phyloP scores from a whole-genome alignment of 2,888 invertebrate genomes.

The Erpobdella octoculata region DNA sequence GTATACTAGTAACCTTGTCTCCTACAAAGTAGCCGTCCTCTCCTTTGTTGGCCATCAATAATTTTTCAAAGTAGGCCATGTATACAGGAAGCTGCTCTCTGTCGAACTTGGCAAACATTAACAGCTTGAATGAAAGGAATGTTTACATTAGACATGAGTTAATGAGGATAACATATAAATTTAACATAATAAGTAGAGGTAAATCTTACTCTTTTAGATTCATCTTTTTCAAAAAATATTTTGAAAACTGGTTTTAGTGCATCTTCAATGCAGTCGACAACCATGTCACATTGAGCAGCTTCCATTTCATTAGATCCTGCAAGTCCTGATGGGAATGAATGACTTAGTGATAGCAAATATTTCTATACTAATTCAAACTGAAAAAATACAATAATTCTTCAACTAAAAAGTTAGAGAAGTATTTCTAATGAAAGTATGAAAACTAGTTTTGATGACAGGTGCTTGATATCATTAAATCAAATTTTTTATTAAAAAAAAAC shows the following conservation, averaged over 20 bases:
- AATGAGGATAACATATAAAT: no score
- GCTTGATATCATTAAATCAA: no score
- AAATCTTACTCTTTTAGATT: constrained; percentile 25
- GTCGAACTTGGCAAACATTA: constrained; percentile 11
- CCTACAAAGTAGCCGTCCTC: constrained; percentile 30
- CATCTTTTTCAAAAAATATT: constrained; percentile 30
- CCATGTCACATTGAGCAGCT: constrained; percentile 37
- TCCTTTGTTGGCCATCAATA: constrained; percentile 27
- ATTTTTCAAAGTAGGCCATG: constrained; percentile 21
- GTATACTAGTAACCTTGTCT: constrained; percentile 24
- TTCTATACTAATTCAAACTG: not conserved
- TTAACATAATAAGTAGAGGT: not conserved
- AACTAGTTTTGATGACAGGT: no score
- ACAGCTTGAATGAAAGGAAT: not conserved
- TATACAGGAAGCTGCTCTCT: constrained; percentile 26
- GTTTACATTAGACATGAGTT: no score
- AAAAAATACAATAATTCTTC: no score
- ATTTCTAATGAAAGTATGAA: no score
- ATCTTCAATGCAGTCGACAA: constrained; percentile 37
- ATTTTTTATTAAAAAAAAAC: no score
- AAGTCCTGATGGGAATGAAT: constrained; percentile 27
- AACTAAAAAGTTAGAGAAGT: no score
- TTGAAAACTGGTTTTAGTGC: constrained; percentile 31
- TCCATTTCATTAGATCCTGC: constrained; percentile 37
- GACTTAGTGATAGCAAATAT: not conserved